Base-by-base conservation (phyloP, 2,888 invertebrate genomes). In the Neoitamus cyanurus region DNA sequence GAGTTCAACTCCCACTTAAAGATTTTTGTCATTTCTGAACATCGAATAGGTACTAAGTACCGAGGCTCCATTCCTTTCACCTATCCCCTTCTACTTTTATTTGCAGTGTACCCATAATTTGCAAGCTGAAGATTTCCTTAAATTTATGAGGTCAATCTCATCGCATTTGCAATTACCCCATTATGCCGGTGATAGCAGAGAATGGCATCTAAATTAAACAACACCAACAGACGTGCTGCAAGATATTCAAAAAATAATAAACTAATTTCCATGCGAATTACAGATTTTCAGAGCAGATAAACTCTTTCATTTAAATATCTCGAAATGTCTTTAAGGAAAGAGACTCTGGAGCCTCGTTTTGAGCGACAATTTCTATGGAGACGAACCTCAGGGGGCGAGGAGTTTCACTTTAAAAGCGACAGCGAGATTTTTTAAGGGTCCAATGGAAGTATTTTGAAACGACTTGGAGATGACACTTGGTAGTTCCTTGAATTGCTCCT, bases 181-280 rank as follows among this genome's bases (percentile, higher is more conserved):
- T 58, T 58, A 58, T 58, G 20, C 58, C 15, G 58, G 25, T 25
- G 58, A 58, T 58, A 58, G 2, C 58, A 58, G 58, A 25, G 6
- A 58, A 58, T 58, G 25, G 20, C 25, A 9, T 25, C 58, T 15
- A 58, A 58, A 58, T 58, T 58, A 58, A 20, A 58, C 58, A 20
- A 58, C 7, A 58, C 20, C 58, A 58, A 9, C 58, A 58, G 58
- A 58, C 15, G 9, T 20, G 25, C 20, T 58, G 58, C 7, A 20
- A 42, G 28, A 42, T 42, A 28, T 25, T 75, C 42, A 25, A 75
- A 42, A 75, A 46, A 75, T 75, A 75, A 75, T 75, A 75, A 75
- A 75, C 75, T 75, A 75, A 75, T 75, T 75, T 75, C 75, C 75
- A 75, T 75, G 13, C 75, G 75, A 75, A 75, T 75, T 75, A 42